A percentile compares a stretch with the other conserved stretches of the same genome.
Evolutionary conservation across 2,113 vertebrate species (phyloP).

Genomic region (Vulpes lagopus): DNA sequence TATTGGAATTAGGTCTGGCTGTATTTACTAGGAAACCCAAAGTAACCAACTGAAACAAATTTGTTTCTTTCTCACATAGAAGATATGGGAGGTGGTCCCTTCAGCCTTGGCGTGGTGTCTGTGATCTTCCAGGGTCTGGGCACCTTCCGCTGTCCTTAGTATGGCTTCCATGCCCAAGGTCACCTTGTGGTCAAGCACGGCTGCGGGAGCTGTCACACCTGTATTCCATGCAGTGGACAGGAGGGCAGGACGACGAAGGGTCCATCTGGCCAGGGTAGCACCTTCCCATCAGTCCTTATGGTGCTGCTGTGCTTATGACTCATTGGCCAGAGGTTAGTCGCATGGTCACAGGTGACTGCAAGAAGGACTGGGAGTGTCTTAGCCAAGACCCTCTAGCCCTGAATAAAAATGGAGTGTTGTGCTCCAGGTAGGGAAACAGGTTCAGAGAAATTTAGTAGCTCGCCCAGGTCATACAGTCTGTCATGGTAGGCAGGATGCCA

Average conservation of each 20-base stretch:
- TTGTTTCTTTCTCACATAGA: neutral
- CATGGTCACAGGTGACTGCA: neutral
- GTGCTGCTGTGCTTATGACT: neutral
- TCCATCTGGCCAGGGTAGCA: accelerated
- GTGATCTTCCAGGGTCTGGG: neutral
- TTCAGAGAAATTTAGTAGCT: neutral
- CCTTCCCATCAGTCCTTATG: neutral
- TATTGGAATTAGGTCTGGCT: neutral
- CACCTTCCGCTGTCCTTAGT: neutral
- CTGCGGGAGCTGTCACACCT: neutral
- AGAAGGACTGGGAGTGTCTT: neutral
- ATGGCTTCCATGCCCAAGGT: neutral
- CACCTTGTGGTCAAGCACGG: neutral
- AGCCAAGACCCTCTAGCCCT: neutral
- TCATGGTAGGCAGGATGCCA: neutral
- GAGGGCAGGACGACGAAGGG: neutral
- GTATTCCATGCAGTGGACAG: neutral
- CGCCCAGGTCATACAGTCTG: neutral
- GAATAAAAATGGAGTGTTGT: too few relatives aligned
- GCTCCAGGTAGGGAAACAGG: neutral
- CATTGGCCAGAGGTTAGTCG: neutral
- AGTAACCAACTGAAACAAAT: neutral
- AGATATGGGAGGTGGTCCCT: neutral
- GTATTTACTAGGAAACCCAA: neutral
- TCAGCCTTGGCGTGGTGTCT: neutral